These are phyloP conservation scores for Iguana delicatissima DNA, from an alignment of 2,797 vertebrate species.

Conservation along the genomic window DNA sequence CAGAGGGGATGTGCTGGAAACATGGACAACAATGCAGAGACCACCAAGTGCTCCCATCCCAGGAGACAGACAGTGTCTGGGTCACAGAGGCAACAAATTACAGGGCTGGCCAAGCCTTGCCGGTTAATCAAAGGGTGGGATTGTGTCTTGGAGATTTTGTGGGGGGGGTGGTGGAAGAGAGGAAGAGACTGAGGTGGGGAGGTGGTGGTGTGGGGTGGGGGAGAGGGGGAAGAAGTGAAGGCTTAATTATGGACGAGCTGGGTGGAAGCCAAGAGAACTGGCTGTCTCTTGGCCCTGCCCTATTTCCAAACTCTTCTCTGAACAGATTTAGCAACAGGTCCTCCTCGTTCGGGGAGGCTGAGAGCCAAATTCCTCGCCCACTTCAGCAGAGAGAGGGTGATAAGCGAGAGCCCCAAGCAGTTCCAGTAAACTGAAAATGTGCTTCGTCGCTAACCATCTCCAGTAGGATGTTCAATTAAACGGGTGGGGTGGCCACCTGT, in stretches of 20 bases:
- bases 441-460: too few relatives aligned
- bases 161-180: rapidly evolving
- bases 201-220: too few relatives aligned
- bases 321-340: not conserved
- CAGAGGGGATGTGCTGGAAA: not conserved
- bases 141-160: too few relatives aligned
- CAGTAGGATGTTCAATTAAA: too few relatives aligned
- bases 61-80: not conserved
- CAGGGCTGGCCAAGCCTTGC: not conserved
- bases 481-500: not conserved
- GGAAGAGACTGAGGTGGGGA: too few relatives aligned
- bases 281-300: not conserved
- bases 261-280: not conserved
- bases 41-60: not conserved
- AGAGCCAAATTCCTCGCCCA: constrained; percentile 1
- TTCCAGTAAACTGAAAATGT: not conserved
- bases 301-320: not conserved
- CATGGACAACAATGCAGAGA: not conserved
- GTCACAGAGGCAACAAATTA: not conserved
- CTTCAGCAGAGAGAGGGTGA: constrained; percentile 6
- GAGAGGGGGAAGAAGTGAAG: not conserved
- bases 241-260: not conserved
- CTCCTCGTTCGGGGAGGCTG: not conserved
- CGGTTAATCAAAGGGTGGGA: not conserved
- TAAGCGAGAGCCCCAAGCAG: not conserved